Evolutionary conservation across 2,888 invertebrate genomes (phyloP).

Genomic region (Philereme transversata): DNA sequence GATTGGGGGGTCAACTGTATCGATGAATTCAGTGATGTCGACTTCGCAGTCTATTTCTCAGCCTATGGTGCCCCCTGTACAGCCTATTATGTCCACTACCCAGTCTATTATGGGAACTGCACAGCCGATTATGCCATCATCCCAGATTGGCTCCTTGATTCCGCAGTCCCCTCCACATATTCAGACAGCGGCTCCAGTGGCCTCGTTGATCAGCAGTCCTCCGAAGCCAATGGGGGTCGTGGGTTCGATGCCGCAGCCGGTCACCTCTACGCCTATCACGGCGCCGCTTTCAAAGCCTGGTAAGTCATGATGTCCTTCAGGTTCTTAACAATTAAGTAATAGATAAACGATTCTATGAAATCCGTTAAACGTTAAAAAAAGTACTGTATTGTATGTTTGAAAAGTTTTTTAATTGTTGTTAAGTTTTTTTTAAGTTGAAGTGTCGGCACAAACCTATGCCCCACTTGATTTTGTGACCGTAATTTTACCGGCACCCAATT

Average conservation of each 20-base stretch:
- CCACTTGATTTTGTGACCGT: too few species aligned
- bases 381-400: too few species aligned
- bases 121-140: slow-evolving; percentile 25
- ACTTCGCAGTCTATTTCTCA: slow-evolving; percentile 26
- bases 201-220: slow-evolving; percentile 62
- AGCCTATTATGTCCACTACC: slow-evolving; percentile 27
- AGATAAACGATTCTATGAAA: too few species aligned
- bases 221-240: slow-evolving; percentile 52
- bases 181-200: slow-evolving; percentile 46
- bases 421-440: too few species aligned
- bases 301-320: slow-evolving; percentile 39
- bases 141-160: slow-evolving; percentile 35
- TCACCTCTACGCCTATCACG: slow-evolving; percentile 73
- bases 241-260: slow-evolving; percentile 57
- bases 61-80: slow-evolving; percentile 21
- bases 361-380: too few species aligned
- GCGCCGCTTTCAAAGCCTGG: slow-evolving; percentile 71
- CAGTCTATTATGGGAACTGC: slow-evolving; percentile 31
- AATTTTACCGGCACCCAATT: too few species aligned
- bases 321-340: too few species aligned
- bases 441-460: too few species aligned
- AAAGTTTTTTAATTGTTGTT: too few species aligned
- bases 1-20: slow-evolving; percentile 35
- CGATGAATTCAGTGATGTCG: slow-evolving; percentile 30
- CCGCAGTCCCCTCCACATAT: slow-evolving; percentile 50